Evolutionary conservation across 2,888 invertebrate species (phyloP).

Genomic region (Dryobota labecula): DNA sequence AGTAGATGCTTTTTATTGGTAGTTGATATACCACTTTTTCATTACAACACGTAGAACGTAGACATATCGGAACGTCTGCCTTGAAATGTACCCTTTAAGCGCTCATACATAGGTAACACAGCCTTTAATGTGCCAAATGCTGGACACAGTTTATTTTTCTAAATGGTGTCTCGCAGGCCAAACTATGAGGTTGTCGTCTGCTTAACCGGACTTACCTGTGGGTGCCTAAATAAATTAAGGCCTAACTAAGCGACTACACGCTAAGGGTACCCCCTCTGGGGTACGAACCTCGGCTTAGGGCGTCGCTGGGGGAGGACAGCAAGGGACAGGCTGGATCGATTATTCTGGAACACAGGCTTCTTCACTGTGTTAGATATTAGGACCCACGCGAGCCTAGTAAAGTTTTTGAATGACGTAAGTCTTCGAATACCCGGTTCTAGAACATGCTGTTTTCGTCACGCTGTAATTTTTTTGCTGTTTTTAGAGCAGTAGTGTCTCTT

Average conservation of each 20-base stretch:
- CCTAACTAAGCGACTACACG: too few species aligned
- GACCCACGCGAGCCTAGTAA: too few species aligned
- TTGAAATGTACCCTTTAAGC: background rate
- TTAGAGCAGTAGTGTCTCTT: background rate
- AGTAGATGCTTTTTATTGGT: slow-evolving; percentile 15
- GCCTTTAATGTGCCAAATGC: background rate
- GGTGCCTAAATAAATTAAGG: too few species aligned
- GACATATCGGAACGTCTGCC: background rate
- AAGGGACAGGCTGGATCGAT: too few species aligned
- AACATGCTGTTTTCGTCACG: background rate
- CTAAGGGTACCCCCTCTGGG: too few species aligned
- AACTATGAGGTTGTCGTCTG: too few species aligned
- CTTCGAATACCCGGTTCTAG: background rate
- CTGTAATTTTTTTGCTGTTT: background rate
- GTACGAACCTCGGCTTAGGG: too few species aligned
- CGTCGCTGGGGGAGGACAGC: too few species aligned
- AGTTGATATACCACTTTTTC: slow-evolving; percentile 5
- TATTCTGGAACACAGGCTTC: background rate
- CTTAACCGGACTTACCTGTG: too few species aligned
- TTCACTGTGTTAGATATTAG: background rate
- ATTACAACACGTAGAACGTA: slow-evolving; percentile 17
- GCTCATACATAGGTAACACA: too few species aligned
- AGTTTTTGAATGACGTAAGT: background rate
- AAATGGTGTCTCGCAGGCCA: too few species aligned
- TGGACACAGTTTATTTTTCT: too few species aligned